Evolutionary conservation across 2,113 vertebrate species (phyloP), one percentile per base, ranked within the genome.

Genomic region (Eublepharis macularius): DNA sequence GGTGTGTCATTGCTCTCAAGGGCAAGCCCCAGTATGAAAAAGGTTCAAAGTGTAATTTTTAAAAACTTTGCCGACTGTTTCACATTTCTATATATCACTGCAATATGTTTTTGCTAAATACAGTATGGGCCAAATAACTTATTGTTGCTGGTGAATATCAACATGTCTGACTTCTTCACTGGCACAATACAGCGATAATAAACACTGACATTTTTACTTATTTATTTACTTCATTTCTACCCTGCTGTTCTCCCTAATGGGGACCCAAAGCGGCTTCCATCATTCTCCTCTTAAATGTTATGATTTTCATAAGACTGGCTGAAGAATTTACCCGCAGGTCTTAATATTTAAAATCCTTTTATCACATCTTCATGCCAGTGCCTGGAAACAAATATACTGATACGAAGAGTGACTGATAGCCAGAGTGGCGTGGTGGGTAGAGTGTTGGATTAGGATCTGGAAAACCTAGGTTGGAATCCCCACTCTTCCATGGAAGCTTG

Each of bases 121-220:
- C 0, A 8, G 66, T 11, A 43, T 41, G 26, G 85, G 78, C n/a
- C 66, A 14, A 81, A 81, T 60, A 45, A n/a, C 14, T 54, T 24
- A 34, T n/a, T 54, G 36, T 76, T 11, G 34, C 34, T 17, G 21
- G 2, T 4, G 13, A 84, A 8, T 21, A 81, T 57, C 47, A 83
- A 91, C 13, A 3, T 91, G 60, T 32, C 60, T 45, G 63, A 14
- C 47, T 80, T 87, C 79, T 57, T 76, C 45, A 34, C 21, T 51
- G 47, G 51, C 51, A 3, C 51, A 54, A 54, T 54, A 51, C 49
- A 51, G 6, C 14, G 49, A 51, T 11, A 47, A 47, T 47, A 47
- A 47, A 47, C 10, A 47, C n/a, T n/a, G n/a, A n/a, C n/a, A n/a
- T n/a, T n/a, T n/a, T n/a, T n/a, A n/a, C n/a, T n/a, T n/a, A n/a